Conservation (phyloP, 2,797 vertebrate species). For the Mus spretus region DNA sequence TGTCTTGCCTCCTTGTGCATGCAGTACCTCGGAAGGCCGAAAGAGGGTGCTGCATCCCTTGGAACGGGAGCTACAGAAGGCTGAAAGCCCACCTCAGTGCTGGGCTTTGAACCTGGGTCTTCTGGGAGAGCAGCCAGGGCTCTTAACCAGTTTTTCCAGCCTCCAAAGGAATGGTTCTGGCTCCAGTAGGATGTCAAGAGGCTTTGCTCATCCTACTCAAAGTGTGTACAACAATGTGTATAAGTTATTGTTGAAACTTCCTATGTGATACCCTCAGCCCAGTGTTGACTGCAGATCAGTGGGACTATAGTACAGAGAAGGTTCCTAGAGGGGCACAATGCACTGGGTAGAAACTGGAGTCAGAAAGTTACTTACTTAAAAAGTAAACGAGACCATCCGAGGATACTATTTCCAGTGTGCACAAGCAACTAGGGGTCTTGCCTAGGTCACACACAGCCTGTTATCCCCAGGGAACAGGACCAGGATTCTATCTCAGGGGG, state of each 20-base stretch:
- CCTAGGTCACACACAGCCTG: background rate
- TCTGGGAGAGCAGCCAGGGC: background rate
- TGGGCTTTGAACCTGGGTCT: background rate
- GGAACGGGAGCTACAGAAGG: no score
- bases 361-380: background rate
- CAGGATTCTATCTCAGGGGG: background rate
- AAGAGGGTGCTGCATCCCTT: background rate
- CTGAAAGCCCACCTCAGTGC: no score
- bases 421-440: background rate
- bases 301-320: background rate
- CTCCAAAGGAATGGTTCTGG: no score
- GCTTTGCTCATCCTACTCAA: background rate
- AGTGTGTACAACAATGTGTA: background rate
- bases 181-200: background rate
- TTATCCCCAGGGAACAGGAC: background rate
- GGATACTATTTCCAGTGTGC: background rate
- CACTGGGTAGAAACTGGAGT: background rate
- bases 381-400: background rate
- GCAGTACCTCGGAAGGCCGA: background rate
- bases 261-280: background rate
- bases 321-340: rapidly evolving
- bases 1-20: background rate
- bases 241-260: background rate
- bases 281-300: background rate
- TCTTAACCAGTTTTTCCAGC: background rate